Evolutionary conservation across 1,140 invertebrate genomes (phyloP).

Genomic region (Drosophila subobscura): DNA sequence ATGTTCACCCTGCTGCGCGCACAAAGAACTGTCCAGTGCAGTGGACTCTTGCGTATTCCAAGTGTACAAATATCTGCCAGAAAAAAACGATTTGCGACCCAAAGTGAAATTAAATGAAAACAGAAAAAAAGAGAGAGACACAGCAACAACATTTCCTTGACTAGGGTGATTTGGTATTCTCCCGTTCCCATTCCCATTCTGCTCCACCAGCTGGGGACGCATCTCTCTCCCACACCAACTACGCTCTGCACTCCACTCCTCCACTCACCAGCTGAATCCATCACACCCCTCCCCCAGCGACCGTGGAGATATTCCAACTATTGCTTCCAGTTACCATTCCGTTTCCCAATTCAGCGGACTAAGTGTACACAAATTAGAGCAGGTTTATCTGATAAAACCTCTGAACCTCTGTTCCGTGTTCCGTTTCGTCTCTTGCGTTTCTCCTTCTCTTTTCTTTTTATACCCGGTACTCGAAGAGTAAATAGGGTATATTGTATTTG

Average conservation of each 20-base stretch:
- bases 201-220: slow-evolving; percentile 41
- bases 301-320: slow-evolving; percentile 13
- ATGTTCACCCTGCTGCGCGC: no score
- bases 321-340: slow-evolving; percentile 33
- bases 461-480: no score
- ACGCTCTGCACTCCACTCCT: neutral
- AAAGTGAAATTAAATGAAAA: slow-evolving; percentile 58
- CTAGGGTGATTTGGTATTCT: slow-evolving; percentile 46
- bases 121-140: slow-evolving; percentile 22
- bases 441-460: no score
- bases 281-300: neutral
- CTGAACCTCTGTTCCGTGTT: slow-evolving; percentile 31
- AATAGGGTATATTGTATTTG: no score
- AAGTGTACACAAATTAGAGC: slow-evolving; percentile 82
- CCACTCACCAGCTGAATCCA: no score
- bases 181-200: neutral
- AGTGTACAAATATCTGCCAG: slow-evolving; percentile 11
- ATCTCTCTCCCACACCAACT: slow-evolving; percentile 22
- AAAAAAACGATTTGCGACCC: slow-evolving; percentile 48
- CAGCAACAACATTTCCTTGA: slow-evolving; percentile 39
- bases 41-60: neutral
- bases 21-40: no score
- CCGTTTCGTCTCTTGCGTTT: slow-evolving; percentile 3
- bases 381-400: slow-evolving; percentile 76
- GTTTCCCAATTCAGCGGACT: slow-evolving; percentile 38